Evolutionary conservation across 2,113 vertebrate species (phyloP).

Genomic region (Progne subis): DNA sequence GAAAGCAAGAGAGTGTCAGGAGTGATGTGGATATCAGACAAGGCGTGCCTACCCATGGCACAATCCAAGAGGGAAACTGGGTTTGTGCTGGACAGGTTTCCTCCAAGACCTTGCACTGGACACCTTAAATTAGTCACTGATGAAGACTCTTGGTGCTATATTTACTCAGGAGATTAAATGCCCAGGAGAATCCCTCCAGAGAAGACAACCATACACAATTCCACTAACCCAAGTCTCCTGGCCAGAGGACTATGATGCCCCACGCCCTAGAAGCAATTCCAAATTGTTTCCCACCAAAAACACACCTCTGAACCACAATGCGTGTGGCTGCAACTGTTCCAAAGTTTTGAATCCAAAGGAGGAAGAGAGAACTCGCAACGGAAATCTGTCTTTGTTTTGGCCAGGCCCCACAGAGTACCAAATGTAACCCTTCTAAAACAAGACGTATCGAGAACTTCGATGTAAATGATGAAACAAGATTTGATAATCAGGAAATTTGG

Average conservation of each 20-base stretch:
- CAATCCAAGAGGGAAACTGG: not conserved
- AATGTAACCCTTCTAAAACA: not conserved
- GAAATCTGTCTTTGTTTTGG: not conserved
- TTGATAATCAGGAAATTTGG: not conserved
- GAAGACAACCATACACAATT: not conserved
- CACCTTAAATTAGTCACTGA: not conserved
- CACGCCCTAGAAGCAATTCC: not conserved
- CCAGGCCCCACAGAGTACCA: not conserved
- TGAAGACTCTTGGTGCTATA: not conserved
- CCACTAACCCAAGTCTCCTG: not conserved
- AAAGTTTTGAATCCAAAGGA: not conserved
- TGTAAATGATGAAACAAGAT: not conserved
- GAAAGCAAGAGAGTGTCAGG: not conserved
- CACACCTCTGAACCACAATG: not conserved
- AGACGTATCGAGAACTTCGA: not conserved
- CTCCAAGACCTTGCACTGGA: not conserved
- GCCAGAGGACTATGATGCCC: not conserved
- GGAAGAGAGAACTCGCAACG: not conserved
- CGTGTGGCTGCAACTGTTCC: not conserved
- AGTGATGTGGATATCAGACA: not conserved
- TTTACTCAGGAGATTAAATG: not conserved
- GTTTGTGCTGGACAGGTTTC: not conserved
- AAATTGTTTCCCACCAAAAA: not conserved
- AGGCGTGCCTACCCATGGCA: accelerated
- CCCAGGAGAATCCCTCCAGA: not conserved